These are phyloP conservation scores for Argyresthia albistria DNA, from an alignment of 2,888 invertebrate genomes.

Conservation along the genomic window DNA sequence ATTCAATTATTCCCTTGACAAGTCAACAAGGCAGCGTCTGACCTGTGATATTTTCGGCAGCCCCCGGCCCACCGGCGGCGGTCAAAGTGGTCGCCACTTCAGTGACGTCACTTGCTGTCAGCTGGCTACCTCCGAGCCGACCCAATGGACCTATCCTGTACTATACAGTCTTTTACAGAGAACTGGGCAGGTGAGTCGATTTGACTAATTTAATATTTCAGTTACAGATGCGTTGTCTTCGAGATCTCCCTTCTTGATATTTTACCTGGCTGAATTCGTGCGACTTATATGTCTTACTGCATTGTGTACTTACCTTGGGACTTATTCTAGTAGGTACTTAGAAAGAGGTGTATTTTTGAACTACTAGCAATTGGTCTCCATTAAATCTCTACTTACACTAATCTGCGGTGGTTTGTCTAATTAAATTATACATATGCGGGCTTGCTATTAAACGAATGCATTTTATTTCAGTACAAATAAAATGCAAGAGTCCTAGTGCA, in stretches of 20 bases:
- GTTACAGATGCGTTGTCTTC: no score
- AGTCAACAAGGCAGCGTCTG: no score
- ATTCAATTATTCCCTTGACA: no score
- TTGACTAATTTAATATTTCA: background rate
- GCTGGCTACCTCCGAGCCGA: constrained; percentile 87
- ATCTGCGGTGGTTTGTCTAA: no score
- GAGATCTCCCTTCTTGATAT: no score
- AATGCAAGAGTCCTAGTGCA: no score
- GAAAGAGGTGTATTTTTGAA: no score
- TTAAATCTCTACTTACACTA: no score
- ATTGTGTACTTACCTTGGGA: no score
- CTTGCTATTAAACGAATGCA: background rate
- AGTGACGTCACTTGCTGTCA: constrained; percentile 85
- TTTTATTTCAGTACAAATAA: no score
- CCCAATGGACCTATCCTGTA: constrained; percentile 86
- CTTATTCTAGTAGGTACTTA: no score
- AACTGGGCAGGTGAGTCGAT: constrained; percentile 72
- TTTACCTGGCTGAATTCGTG: background rate
- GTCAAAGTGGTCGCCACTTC: constrained; percentile 89
- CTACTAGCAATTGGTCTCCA: no score
- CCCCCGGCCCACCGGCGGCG: constrained; percentile 87
- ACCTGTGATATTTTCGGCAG: constrained; percentile 43
- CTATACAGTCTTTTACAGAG: constrained; percentile 85
- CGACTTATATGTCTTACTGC: background rate
- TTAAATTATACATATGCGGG: background rate